Evolutionary conservation across 2,888 invertebrate genomes (phyloP).

Genomic region (Periphyllus acericola): DNA sequence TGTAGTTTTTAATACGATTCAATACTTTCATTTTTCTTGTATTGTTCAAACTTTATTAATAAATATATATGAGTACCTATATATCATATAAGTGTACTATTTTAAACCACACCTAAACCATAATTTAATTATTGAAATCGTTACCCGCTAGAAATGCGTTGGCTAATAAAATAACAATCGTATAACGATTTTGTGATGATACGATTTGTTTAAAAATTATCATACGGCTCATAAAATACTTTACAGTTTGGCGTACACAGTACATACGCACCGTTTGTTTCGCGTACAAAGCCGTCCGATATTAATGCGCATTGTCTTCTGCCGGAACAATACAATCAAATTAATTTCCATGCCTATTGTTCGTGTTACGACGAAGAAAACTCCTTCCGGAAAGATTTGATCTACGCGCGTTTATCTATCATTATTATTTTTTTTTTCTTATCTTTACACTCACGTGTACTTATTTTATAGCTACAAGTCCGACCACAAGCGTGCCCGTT

Average conservation of each 20-base stretch:
- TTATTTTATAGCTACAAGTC: not conserved
- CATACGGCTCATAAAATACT: no score
- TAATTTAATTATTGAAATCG: no score
- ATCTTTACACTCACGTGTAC: not conserved
- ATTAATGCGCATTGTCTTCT: not conserved
- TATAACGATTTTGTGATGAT: not conserved
- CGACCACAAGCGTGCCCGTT: not conserved
- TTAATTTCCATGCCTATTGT: not conserved
- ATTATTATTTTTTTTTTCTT: conserved; percentile 1
- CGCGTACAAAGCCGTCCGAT: not conserved
- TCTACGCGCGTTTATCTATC: not conserved
- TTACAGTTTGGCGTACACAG: not conserved
- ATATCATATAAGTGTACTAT: no score
- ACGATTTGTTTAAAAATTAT: not conserved
- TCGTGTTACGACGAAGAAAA: not conserved
- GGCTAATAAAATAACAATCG: no score
- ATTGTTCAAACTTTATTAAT: no score
- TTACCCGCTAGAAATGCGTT: no score
- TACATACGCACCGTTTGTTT: not conserved
- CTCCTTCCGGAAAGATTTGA: not conserved
- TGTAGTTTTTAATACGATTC: no score
- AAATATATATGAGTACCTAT: no score
- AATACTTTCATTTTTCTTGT: no score
- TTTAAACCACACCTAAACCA: no score
- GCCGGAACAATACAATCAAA: not conserved